These are phyloP conservation scores for Halictus quadricinctus DNA, from an alignment of 2,888 invertebrate species.

Conservation along the genomic window DNA sequence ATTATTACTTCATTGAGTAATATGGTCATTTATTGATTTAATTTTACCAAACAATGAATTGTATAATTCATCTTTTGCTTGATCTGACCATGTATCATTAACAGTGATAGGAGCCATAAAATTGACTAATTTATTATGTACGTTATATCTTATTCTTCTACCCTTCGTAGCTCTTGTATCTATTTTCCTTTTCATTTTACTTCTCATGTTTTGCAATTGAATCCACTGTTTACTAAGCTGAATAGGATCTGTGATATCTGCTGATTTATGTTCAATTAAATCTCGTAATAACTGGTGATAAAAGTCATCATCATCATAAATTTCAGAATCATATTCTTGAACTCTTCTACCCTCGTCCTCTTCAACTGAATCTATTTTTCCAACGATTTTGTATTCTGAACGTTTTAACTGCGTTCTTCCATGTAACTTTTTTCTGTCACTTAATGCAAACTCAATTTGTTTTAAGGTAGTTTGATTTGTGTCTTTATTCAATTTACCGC, in stretches of 20 bases:
- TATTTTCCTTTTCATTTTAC: conserved; percentile 95
- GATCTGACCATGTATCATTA: conserved; percentile 88
- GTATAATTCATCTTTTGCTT: conserved; percentile 91
- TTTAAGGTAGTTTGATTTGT: conserved; percentile 87
- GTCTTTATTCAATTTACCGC: conserved; percentile 86
- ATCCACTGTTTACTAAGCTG: conserved; percentile 95
- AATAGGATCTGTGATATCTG: conserved; percentile 91
- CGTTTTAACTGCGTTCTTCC: conserved; percentile 91
- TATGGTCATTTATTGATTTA: conserved; percentile 55
- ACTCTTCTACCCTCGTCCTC: conserved; percentile 78
- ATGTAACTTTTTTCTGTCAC: conserved; percentile 90
- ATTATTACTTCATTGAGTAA: conserved; percentile 3
- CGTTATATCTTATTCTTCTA: conserved; percentile 92
- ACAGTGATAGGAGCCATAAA: conserved; percentile 93
- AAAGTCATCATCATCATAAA: conserved; percentile 98
- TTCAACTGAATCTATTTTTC: conserved; percentile 82
- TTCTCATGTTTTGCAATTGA: conserved; percentile 94
- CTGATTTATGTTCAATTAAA: conserved; percentile 95
- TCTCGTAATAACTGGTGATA: conserved; percentile 96
- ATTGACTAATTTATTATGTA: conserved; percentile 93
- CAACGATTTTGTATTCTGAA: conserved; percentile 88
- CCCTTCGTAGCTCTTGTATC: conserved; percentile 98
- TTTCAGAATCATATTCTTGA: conserved; percentile 89
- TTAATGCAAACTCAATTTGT: conserved; percentile 93
- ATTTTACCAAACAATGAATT: conserved; percentile 90